A percentile compares a stretch with the other conserved stretches of the same genome.
phyloP scores from a whole-genome alignment of 2,888 invertebrate species.

The Coenonympha arcania region DNA sequence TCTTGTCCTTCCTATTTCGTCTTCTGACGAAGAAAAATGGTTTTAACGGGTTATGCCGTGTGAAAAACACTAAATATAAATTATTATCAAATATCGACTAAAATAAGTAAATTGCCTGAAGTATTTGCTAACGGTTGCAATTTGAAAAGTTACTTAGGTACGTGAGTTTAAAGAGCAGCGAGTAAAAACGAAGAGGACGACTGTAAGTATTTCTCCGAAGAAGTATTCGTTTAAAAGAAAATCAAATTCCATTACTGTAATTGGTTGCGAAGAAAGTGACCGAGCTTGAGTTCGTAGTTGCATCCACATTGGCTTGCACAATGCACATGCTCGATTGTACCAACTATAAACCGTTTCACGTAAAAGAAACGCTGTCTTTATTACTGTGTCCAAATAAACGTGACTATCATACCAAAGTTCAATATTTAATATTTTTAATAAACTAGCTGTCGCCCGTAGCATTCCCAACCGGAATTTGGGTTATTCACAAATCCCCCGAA shows the following conservation, averaged over 20 bases:
- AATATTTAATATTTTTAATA: too few species aligned
- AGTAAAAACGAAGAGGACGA: slow-evolving; percentile 13
- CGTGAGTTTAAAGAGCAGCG: slow-evolving; percentile 1
- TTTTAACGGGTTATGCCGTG: too few species aligned
- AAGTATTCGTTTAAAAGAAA: slow-evolving; percentile 51
- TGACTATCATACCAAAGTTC: too few species aligned
- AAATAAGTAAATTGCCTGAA: background rate
- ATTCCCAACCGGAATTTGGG: too few species aligned
- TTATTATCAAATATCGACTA: too few species aligned
- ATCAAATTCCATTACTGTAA: slow-evolving; percentile 67
- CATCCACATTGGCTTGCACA: slow-evolving; percentile 13
- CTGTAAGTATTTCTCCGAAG: slow-evolving; percentile 29
- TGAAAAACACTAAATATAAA: too few species aligned
- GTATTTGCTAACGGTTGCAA: background rate
- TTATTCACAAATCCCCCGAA: too few species aligned
- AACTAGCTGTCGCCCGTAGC: too few species aligned
- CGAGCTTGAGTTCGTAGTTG: slow-evolving; percentile 33
- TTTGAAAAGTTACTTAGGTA: background rate
- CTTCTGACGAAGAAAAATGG: too few species aligned
- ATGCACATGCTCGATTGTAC: slow-evolving; percentile 17
- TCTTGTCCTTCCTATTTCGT: too few species aligned
- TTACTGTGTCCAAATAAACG: too few species aligned
- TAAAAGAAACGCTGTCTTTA: too few species aligned
- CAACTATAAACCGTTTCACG: background rate
- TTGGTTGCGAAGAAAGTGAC: slow-evolving; percentile 52